Evolutionary conservation across 2,888 invertebrate species (phyloP), one percentile per base, ranked within the genome.

Genomic region (Cheilosia soror): DNA sequence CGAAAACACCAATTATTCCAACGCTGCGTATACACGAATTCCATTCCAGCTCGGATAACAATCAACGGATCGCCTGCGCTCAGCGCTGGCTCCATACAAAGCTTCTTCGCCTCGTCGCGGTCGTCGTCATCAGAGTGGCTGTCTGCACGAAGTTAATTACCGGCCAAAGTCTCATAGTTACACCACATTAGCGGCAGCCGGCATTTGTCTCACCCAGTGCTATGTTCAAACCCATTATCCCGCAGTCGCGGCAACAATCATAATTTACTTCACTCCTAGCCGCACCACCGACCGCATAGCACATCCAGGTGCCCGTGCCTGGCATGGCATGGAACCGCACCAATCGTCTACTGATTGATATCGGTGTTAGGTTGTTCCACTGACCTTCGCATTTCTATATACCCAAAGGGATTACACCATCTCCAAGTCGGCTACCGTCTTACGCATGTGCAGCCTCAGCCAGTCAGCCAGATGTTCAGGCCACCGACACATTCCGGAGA

Each of bases 301-400:
- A 13, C 33, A 5, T 15, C 75, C 79, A 75, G 79, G 58, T 75
- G 84, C 27, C 69, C 62, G 20, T 37, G 11, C n/a, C 5, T 15
- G n/a, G 15, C 44, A 13, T 15, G n/a, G 15, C 44, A 13, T 33
- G 33, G 9, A 44, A n/a, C 42, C 25, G 20, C 53, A 15, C 20
- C 37, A 37, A 42, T 31, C 33, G 33, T 37, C 37, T 25, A 27
- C 37, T 72, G 76, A 77, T 85, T 81, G 62, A 81, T 81, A 76
- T 76, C 77, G 63, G 57, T 63, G 72, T 72, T 71, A 85, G 76
- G 72, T 58, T 81, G 81, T 76, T 81, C 85, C 81, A 85, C 68
- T 85, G 81, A 85, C 85, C 85, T 85, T 85, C 76, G 51, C 71
- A 76, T 79, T 76, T 53, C 66, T 58, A 37, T 11, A 15, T 13